Evolutionary conservation across 2,113 vertebrate species (phyloP).

Genomic region (Danionella cerebrum): DNA sequence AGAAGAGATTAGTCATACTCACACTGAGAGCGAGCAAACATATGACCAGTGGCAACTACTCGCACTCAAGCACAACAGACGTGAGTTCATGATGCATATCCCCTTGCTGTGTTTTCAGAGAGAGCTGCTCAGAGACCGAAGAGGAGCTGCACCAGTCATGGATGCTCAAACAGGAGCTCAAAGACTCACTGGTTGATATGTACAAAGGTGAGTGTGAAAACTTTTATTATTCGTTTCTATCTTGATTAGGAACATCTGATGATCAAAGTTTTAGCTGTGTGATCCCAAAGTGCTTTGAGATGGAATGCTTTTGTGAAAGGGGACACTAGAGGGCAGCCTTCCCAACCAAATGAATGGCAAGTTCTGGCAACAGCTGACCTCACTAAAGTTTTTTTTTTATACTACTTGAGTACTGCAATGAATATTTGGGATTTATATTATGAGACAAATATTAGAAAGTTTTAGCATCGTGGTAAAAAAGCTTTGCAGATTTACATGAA

Average conservation of each 20-base stretch:
- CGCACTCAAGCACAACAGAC: background rate
- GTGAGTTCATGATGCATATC: background rate
- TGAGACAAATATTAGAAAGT: too few relatives aligned
- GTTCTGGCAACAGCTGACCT: background rate
- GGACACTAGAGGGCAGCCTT: constrained; percentile 33
- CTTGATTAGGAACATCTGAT: background rate
- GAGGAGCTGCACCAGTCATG: constrained; percentile 23
- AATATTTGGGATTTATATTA: too few relatives aligned
- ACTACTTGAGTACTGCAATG: background rate
- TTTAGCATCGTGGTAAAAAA: too few relatives aligned
- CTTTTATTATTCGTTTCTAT: too few relatives aligned
- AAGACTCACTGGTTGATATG: constrained; percentile 51
- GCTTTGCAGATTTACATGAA: background rate
- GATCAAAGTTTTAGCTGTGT: background rate
- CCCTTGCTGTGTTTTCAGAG: constrained; percentile 37
- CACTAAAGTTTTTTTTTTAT: too few relatives aligned
- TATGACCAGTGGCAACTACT: background rate
- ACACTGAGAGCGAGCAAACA: background rate
- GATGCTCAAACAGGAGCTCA: constrained; percentile 50
- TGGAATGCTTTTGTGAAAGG: background rate
- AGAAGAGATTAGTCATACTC: constrained; percentile 18
- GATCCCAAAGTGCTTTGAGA: background rate
- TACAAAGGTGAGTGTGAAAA: constrained; percentile 46
- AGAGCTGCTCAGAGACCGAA: constrained; percentile 39
- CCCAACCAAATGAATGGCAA: background rate